Base-by-base conservation (phyloP, 92 coral and sea anemone genomes). In the Porites cylindrica region DNA sequence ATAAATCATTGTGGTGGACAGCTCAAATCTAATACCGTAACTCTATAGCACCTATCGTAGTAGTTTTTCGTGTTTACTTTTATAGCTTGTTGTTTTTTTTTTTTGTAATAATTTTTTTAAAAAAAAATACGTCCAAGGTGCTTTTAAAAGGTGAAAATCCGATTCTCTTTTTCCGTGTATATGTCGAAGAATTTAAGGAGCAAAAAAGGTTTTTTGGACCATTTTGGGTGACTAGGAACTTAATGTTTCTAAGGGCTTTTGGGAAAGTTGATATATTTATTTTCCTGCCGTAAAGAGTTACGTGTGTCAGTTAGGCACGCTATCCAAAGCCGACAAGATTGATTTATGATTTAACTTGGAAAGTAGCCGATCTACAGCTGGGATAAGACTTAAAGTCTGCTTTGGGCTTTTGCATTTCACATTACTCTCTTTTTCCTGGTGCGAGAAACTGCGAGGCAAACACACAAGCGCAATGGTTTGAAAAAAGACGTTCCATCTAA, bases 1-100 rank as follows among this genome's bases (percentile, higher is more conserved):
- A 91, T 91, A 91, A 91, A 91, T 91, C 94, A 91, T 88, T 88
- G 63, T 3, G 3, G 62, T 73, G 82, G 84, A 80, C 84, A 80
- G 61, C 75, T 51, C 29, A 26, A 1, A 54, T 72, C 14, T 56
- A 50, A 11, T 51, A 51, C 23, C 64, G 87, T 83, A 72, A 73
- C 17, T 73, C 80, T 50, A 83, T 83, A 64, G 24, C 74, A 17
- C 62, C 52, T 21, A 69, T 4, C 0, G 60, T 82, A 61, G 13
- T 17, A 5, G 20, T 74, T 38, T 38, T 38, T 38, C 47, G 6
- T 38, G 47, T 38, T 38, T 38, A 38, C 47, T 3, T 38, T 38
- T 38, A 38, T 38, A 38, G 47, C 6, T 38, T 38, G 5, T 38
- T 38, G 4, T 23, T 23, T 23, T 63, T 23, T 64, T 38, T 59